Percentiles rank a stretch among this genome's conserved stretches.
Evolutionary conservation across 2,113 vertebrate genomes (phyloP).

Genomic region (Atractosteus spatula): DNA sequence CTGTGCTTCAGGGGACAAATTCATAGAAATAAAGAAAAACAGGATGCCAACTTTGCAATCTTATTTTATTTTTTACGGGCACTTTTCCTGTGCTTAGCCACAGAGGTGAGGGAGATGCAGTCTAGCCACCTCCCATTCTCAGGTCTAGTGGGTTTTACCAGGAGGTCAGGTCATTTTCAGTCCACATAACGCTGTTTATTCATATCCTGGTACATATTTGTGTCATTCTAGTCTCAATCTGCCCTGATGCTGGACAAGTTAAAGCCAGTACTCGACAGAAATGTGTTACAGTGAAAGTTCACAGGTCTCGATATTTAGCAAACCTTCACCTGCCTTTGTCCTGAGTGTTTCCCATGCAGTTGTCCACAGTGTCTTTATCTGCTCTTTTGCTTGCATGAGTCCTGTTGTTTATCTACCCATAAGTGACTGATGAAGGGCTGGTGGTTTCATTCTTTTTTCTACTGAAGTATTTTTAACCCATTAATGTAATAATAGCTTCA

Average conservation of each 20-base stretch:
- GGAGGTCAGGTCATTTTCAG: background rate
- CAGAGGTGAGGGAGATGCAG: constrained; percentile 19
- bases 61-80: too few species aligned
- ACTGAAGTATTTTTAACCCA: constrained; percentile 49
- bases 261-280: background rate
- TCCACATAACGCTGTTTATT: background rate
- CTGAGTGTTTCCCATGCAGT: background rate
- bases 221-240: background rate
- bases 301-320: constrained; percentile 2
- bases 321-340: background rate
- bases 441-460: constrained; percentile 39
- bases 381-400: too few species aligned
- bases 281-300: background rate
- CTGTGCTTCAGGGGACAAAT: constrained; percentile 21
- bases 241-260: background rate
- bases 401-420: too few species aligned
- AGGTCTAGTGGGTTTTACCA: constrained; percentile 37
- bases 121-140: constrained; percentile 36
- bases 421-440: constrained; percentile 1
- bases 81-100: too few species aligned
- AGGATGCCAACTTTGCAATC: background rate
- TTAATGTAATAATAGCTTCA: constrained; percentile 39
- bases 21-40: constrained; percentile 18
- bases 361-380: too few species aligned
- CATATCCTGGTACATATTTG: too few species aligned